Conservation (phyloP, 2,113 vertebrate genomes). For the Donacobius atricapilla region DNA sequence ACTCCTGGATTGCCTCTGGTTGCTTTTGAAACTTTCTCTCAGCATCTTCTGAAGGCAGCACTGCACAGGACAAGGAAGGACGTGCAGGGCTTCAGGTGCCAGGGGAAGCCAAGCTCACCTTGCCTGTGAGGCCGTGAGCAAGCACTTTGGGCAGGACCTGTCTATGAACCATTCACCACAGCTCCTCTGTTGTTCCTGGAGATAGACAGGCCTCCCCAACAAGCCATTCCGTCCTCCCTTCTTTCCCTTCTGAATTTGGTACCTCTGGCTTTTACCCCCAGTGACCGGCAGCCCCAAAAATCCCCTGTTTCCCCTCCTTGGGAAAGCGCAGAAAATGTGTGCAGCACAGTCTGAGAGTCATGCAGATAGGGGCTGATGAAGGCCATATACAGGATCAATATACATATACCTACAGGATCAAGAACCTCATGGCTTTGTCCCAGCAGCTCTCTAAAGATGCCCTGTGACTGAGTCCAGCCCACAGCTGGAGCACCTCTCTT, state of each 20-base stretch:
- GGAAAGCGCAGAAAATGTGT: neutral
- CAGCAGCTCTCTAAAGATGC: neutral
- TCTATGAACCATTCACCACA: neutral
- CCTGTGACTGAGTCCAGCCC: neutral
- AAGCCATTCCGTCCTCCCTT: neutral
- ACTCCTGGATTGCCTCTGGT: neutral
- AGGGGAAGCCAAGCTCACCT: neutral
- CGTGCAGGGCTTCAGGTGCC: accelerated
- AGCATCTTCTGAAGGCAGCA: neutral
- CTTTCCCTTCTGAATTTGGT: neutral
- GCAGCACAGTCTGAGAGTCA: too few relatives aligned
- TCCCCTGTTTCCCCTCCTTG: neutral
- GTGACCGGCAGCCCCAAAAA: neutral
- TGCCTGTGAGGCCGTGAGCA: neutral
- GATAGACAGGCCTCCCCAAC: neutral
- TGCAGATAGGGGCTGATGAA: neutral
- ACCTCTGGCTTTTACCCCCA: neutral
- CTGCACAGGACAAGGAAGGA: neutral
- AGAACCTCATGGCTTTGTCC: neutral
- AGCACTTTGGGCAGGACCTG: neutral
- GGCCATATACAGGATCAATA: neutral
- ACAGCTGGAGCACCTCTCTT: neutral
- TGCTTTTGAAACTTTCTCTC: neutral
- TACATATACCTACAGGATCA: neutral
- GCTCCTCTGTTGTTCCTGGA: neutral